These are phyloP conservation scores for Brachypalpus laphriformis DNA, from an alignment of 2,888 invertebrate genomes.

Conservation along the genomic window DNA sequence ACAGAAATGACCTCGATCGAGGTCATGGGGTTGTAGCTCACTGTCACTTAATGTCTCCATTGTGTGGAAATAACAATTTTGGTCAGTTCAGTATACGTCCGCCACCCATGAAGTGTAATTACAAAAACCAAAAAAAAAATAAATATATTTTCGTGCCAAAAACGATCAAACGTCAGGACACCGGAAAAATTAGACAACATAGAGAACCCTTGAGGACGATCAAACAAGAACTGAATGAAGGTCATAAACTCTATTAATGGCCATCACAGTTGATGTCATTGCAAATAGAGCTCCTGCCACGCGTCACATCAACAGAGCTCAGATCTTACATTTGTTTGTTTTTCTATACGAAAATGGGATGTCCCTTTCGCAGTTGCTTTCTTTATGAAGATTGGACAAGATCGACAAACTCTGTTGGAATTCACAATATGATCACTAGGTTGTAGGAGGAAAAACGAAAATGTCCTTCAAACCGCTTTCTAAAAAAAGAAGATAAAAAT, in stretches of 20 bases:
- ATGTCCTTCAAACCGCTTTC: constrained; percentile 38
- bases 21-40: constrained; percentile 25
- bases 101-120: constrained; percentile 60
- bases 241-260: constrained; percentile 55
- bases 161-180: constrained; percentile 55
- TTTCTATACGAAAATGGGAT: background rate
- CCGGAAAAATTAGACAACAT: constrained; percentile 27
- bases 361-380: background rate
- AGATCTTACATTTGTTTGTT: constrained; percentile 2
- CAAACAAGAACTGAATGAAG: constrained; percentile 36
- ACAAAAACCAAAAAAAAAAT: constrained; percentile 7
- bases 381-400: background rate
- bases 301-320: constrained; percentile 32
- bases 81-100: constrained; percentile 28
- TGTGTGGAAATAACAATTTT: constrained; percentile 23
- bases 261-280: constrained; percentile 37
- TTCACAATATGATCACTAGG: background rate
- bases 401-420: constrained; percentile 19
- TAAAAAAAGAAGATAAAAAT: background rate
- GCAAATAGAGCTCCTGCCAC: constrained; percentile 36
- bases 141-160: constrained; percentile 49
- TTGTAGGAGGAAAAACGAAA: background rate
- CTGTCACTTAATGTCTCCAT: constrained; percentile 43
- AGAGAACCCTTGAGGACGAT: constrained; percentile 33
- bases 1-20: constrained; percentile 50